Base-by-base conservation (phyloP, 2,888 invertebrate genomes). In the Drosophila maculinotata region DNA sequence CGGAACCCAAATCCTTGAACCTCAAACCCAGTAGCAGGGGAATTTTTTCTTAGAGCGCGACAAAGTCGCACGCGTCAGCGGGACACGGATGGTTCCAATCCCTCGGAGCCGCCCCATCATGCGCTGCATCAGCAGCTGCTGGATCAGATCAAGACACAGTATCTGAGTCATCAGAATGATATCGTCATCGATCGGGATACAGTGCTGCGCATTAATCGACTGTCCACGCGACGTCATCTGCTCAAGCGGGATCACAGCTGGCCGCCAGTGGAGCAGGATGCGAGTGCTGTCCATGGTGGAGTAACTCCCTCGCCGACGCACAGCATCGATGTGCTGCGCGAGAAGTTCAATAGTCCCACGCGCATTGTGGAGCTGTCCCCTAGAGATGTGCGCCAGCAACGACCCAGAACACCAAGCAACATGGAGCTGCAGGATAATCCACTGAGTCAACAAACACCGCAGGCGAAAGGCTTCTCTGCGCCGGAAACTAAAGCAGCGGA, bases 151-250 rank as follows among this genome's bases (percentile, higher is more conserved):
- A 90, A 90, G 77, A 76, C 83, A 38, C 75, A 89, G 58, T 90
- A 88, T 51, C 69, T 83, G 49, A 88, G 79, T 58, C 89, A 90
- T 53, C 90, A 90, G 65, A 85, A 87, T 60, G 89, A 89, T 38
- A 74, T 91, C 39, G 86, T 85, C 67, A 87, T 91, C 41, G 91
- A 91, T 77, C 86, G 91, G 71, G 91, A 91, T 60, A 91, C 90
- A 8, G 91, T 91, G 60, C 69, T 91, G 59, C 90, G 90, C 78
- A 91, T 91, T 75, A 91, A 91, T 80, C 90, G 92, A 2, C 65
- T 90, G 60, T 88, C 91, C 62, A 89, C 90, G 63, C 90, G 90
- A 25, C 78, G 88, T 5, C 82, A 84, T 66, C 69, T 89, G 25
- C 86, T 88, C 53, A 88, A 86, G 71, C 88, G 90, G 25, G 91